Conservation (phyloP, 2,888 invertebrate genomes). For the Sceliomorpha sp. region DNA sequence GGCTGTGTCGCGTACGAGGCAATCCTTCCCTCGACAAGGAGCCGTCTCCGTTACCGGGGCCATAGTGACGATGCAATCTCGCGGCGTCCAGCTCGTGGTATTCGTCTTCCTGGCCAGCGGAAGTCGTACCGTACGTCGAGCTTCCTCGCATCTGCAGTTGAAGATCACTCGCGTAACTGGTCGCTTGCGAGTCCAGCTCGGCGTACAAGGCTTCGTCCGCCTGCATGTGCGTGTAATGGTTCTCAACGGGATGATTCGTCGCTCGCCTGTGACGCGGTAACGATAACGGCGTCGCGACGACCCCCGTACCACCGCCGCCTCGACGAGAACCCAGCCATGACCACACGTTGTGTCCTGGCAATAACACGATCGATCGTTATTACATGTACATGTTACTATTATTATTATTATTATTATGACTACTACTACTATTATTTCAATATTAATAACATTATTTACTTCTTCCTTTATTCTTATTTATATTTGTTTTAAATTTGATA, state of each 20-base stretch:
- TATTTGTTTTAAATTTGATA: too few species aligned
- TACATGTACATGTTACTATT: conserved; percentile 1
- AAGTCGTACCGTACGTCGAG: conserved; percentile 73
- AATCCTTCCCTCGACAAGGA: conserved; percentile 69
- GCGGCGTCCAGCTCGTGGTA: conserved; percentile 79
- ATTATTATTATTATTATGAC: too few species aligned
- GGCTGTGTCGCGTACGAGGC: conserved; percentile 74
- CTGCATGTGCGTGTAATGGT: conserved; percentile 88
- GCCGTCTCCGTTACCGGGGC: conserved; percentile 67
- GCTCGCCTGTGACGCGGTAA: conserved; percentile 76
- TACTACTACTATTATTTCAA: too few species aligned
- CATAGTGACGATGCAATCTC: conserved; percentile 77
- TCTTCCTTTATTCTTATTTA: too few species aligned
- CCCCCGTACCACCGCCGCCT: conserved; percentile 77
- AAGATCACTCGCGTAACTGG: conserved; percentile 78
- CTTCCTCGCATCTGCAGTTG: conserved; percentile 74
- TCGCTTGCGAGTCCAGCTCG: conserved; percentile 84
- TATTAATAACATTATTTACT: too few species aligned
- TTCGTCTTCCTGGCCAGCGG: conserved; percentile 74
- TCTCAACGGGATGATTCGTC: conserved; percentile 82
- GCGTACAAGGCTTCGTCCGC: conserved; percentile 86
- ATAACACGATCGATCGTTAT: background rate
- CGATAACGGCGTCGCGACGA: conserved; percentile 76
- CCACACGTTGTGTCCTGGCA: conserved; percentile 78
- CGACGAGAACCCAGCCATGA: conserved; percentile 78